A percentile compares a stretch with the other conserved stretches of the same genome.
These are phyloP conservation scores for Scopus umbretta DNA, from an alignment of 2,113 vertebrate genomes.

Conservation along the genomic window DNA sequence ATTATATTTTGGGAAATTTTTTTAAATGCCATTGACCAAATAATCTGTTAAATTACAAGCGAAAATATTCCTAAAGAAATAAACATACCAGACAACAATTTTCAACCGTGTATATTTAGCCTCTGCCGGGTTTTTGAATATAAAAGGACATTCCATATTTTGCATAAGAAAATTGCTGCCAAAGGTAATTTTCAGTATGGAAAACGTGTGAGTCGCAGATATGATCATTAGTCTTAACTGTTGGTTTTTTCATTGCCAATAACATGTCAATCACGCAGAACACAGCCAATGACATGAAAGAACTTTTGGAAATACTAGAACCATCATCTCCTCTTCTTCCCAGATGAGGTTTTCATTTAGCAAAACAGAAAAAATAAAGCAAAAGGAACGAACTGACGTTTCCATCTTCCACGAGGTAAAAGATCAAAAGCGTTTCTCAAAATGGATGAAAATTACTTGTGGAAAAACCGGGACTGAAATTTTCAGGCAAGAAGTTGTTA, in stretches of 20 bases:
- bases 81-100: not conserved
- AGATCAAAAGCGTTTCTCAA: not conserved
- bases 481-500: not conserved
- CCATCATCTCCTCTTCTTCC: not conserved
- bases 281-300: not conserved
- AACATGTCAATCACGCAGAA: not conserved
- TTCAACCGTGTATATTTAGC: not conserved
- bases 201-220: conserved; percentile 43
- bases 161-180: not conserved
- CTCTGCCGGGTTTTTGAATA: not conserved
- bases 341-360: not conserved
- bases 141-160: not conserved
- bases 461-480: not conserved
- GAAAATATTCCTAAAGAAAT: not conserved
- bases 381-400: not conserved
- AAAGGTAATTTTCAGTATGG: conserved; percentile 16
- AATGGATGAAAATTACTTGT: not conserved
- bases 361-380: not conserved
- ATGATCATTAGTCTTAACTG: not conserved
- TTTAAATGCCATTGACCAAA: not conserved
- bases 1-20: not conserved
- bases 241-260: not conserved
- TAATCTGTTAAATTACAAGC: not conserved
- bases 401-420: not conserved
- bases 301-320: not conserved